A percentile compares a stretch with the other conserved stretches of the same genome.
These are phyloP conservation scores for Leptobrachium leishanense DNA, from an alignment of 2,113 vertebrate genomes.

Conservation along the genomic window DNA sequence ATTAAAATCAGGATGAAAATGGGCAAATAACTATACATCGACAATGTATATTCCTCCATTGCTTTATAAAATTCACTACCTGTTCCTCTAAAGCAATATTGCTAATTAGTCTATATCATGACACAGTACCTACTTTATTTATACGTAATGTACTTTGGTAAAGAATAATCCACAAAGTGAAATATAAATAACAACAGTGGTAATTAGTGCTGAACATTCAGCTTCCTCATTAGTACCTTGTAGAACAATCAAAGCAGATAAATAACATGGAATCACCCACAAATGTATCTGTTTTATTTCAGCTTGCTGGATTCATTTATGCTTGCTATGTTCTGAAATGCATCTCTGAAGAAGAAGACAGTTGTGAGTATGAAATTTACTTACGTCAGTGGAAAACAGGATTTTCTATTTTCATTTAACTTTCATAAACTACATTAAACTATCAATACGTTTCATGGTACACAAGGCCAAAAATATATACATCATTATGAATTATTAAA, in stretches of 20 bases:
- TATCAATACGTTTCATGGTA: too few relatives aligned
- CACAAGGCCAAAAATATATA: too few relatives aligned
- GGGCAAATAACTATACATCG: too few relatives aligned
- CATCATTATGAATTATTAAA: too few relatives aligned
- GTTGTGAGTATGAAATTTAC: conserved; percentile 84
- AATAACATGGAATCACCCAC: neutral
- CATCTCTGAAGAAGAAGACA: conserved; percentile 98
- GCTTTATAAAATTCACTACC: too few relatives aligned
- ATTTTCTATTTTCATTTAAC: too few relatives aligned
- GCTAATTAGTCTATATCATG: neutral
- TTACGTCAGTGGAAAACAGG: too few relatives aligned
- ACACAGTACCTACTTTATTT: neutral
- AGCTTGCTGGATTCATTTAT: conserved; percentile 97
- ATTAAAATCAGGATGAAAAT: too few relatives aligned
- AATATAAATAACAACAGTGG: neutral
- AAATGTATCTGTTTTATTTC: conserved; percentile 66
- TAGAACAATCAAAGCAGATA: neutral
- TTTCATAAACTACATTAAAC: too few relatives aligned
- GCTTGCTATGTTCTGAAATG: conserved; percentile 99
- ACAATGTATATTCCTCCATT: too few relatives aligned
- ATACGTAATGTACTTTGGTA: neutral
- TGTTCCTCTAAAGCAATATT: neutral
- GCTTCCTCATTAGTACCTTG: neutral
- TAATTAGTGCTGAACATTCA: neutral
- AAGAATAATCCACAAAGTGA: neutral